Evolutionary conservation across 2,888 invertebrate genomes (phyloP), one percentile per base, ranked within the genome.

Genomic region (Pardosa pseudoannulata): DNA sequence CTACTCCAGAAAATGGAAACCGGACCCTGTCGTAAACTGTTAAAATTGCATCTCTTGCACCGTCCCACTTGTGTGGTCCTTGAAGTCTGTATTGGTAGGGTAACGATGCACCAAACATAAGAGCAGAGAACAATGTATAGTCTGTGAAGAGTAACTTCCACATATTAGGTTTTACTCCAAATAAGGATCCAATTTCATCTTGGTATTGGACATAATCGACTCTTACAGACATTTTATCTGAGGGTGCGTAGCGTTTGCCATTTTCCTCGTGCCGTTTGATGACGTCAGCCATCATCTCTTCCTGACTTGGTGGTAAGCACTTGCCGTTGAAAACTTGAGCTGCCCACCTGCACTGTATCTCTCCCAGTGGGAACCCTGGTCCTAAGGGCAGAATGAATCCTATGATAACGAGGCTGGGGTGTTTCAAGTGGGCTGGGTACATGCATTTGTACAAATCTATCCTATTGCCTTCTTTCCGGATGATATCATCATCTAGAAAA

Each of bases 91-190:
- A 88, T 36, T 88, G 88, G 62, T 88, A 88, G 0, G 88, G 88
- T 23, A 88, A 67, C 19, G 83, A 70, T 46, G 88, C 72, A 11
- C 88, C 88, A 29, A 88, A 87, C 16, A 74, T 27, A 32, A 79
- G 27, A 56, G 79, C 79, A 32, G 27, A 31, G 19, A 27, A 87
- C 5, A 88, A 28, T 31, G 19, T 70, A 11, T 56, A 62, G 75
- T 91, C 91, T 23, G 91, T 89, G 74, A 91, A 75, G 39, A 90
- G 75, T 23, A 90, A 89, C 89, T 90, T 90, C 90, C 91, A 87
- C 50, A 92, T 62, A 82, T 91, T 89, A 0, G 92, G 92, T 80
- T 90, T 82, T 28, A 23, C 46, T 11, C 73, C 87, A 28, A 76
- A 31, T 46, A 68, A 50, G n/a, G 23, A 28, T 11, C 81, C 82